A percentile compares a stretch with the other conserved stretches of the same genome.
These are phyloP conservation scores for Itoplectis maculator DNA, from an alignment of 2,888 invertebrate genomes.

Conservation along the genomic window DNA sequence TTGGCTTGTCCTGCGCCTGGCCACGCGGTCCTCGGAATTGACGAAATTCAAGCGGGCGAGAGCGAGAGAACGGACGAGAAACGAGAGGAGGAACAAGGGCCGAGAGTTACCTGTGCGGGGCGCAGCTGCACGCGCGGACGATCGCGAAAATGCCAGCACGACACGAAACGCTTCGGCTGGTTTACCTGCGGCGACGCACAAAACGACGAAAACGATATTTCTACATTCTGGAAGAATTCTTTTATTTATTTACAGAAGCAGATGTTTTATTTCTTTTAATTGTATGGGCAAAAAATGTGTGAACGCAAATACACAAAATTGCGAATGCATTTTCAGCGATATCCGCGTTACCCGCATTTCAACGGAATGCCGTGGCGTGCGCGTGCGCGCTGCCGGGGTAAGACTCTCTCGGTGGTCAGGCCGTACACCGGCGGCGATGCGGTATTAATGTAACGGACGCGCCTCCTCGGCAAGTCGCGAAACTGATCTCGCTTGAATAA, in stretches of 20 bases:
- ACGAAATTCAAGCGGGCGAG: neutral
- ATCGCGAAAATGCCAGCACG: constrained; percentile 8
- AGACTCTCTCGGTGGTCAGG: constrained; percentile 27
- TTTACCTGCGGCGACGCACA: no score
- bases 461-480: constrained; percentile 26
- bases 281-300: no score
- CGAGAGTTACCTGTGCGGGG: constrained; percentile 48
- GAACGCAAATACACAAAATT: no score
- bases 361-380: constrained; percentile 21
- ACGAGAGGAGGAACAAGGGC: neutral
- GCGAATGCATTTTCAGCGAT: neutral
- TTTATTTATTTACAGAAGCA: no score
- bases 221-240: no score
- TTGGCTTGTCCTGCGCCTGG: constrained; percentile 7
- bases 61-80: neutral
- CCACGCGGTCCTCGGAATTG: constrained; percentile 18
- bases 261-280: no score
- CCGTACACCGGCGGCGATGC: no score
- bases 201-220: no score
- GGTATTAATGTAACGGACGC: constrained; percentile 31
- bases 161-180: no score
- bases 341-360: constrained; percentile 48
- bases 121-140: constrained; percentile 37
- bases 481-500: constrained; percentile 63
- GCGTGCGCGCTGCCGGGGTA: constrained; percentile 35